These are phyloP conservation scores for Acronicta psi DNA, from an alignment of 2,888 invertebrate species.

Conservation along the genomic window DNA sequence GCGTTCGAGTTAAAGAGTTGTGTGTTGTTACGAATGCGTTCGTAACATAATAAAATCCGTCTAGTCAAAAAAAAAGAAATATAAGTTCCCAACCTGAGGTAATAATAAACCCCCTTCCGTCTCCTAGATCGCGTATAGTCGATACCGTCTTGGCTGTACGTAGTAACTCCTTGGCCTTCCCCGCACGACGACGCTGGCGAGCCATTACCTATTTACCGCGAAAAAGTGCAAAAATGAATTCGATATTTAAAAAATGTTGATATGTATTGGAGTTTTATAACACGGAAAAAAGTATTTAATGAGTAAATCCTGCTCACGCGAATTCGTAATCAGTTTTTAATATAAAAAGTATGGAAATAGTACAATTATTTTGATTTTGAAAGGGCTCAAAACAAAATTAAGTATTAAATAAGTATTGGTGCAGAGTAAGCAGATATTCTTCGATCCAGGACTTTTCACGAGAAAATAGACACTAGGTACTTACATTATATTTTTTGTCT, in stretches of 20 bases:
- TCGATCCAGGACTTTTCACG: too few species aligned
- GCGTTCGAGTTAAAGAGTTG: too few species aligned
- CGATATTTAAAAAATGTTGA: conserved; percentile 5
- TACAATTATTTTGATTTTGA: background rate
- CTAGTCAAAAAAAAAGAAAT: background rate
- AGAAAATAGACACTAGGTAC: too few species aligned
- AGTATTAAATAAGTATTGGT: too few species aligned
- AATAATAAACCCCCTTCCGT: conserved; percentile 40
- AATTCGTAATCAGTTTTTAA: conserved; percentile 10
- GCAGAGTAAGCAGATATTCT: too few species aligned
- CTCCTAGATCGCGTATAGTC: conserved; percentile 57
- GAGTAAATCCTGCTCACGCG: conserved; percentile 15
- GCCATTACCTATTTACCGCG: conserved; percentile 30
- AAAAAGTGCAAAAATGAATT: conserved; percentile 53
- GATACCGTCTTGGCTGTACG: conserved; percentile 42
- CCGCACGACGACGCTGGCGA: conserved; percentile 35
- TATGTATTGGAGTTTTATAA: background rate
- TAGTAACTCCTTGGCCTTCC: conserved; percentile 49
- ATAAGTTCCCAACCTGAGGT: background rate
- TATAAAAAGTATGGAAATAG: background rate
- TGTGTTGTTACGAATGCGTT: too few species aligned
- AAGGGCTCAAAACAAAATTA: too few species aligned
- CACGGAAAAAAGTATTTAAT: background rate
- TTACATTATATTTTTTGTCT: too few species aligned
- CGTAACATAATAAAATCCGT: too few species aligned